These are phyloP conservation scores for Sphenodon punctatus DNA, from an alignment of 2,797 vertebrate genomes.

Conservation along the genomic window DNA sequence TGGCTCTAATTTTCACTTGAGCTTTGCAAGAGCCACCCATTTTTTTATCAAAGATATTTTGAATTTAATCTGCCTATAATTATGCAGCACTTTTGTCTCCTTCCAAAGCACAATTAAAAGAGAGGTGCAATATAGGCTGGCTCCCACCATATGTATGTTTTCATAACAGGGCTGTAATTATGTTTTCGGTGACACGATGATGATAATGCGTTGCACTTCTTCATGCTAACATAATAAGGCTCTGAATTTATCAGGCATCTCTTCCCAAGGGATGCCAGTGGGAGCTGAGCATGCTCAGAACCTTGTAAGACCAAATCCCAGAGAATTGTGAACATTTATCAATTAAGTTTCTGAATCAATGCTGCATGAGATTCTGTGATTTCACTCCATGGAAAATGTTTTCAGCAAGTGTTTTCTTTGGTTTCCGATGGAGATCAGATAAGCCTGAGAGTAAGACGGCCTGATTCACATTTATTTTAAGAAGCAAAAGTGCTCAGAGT, in stretches of 20 bases:
- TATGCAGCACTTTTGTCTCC: conserved; percentile 41
- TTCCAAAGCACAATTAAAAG: conserved; percentile 51
- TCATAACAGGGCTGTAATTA: conserved; percentile 45
- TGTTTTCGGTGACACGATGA: conserved; percentile 51
- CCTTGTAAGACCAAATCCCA: conserved; percentile 13
- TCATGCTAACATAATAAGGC: conserved; percentile 24
- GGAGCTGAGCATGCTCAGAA: conserved; percentile 42
- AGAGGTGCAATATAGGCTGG: conserved; percentile 49
- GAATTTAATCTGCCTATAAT: conserved; percentile 37
- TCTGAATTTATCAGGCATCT: conserved; percentile 41
- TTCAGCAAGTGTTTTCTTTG: neutral
- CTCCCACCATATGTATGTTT: conserved; percentile 39
- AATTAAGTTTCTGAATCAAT: conserved; percentile 29
- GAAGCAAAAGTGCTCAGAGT: neutral
- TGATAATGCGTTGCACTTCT: conserved; percentile 48
- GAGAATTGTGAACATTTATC: conserved; percentile 45
- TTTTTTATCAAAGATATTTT: conserved; percentile 54
- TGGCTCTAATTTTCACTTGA: neutral
- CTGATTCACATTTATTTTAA: neutral
- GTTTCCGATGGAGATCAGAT: neutral
- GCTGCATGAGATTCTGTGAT: neutral
- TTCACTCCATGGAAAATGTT: neutral
- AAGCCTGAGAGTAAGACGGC: neutral
- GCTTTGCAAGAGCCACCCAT: conserved; percentile 20
- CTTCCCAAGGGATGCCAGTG: conserved; percentile 38